Evolutionary conservation across 1,140 invertebrate species (phyloP), one percentile per base, ranked within the genome.

Genomic region (Bombus waltoni): DNA sequence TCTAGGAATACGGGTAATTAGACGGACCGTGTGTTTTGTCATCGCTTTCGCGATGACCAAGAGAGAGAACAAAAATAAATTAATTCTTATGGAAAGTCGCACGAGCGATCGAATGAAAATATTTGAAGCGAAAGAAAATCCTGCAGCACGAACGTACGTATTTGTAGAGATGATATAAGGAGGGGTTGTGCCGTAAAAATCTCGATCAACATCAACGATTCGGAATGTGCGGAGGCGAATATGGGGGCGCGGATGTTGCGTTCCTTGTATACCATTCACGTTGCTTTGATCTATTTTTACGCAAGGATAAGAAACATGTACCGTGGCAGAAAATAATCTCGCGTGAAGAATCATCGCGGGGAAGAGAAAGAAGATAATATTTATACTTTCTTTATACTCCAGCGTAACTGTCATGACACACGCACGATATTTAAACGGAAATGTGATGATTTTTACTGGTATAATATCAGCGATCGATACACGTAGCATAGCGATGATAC

Each of bases 161-260:
- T 70, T 44, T 25, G 28, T n/a, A 22, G 66, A 44, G 53, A 35
- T 1, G 59, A n/a, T 40, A 38, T 25, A 38, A 66, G 53, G 9
- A 38, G 57, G 44, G 59, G 28, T 47, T 70, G 65, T 15, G 44
- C 15, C 25, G 44, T 40, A 44, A 35, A 81, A 53, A 70, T 70
- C 15, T 83, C 18, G 44, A 70, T 44, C 70, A 72, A 32, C 71
- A 70, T 44, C 70, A 80, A 32, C 71, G 62, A 44, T 66, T 65
- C 15, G 32, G 83, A 88, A 89, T 82, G 88, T 28, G 71, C 78
- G 87, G 72, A 73, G 88, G 83, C 70, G 87, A 73, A 57, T n/a
- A 83, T 25, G 70, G 74, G 59, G n/a, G 76, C 44, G 65, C 40
- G 68, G 22, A 53, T 87, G 85, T 82, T 72, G 80, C 82, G 40